Evolutionary conservation across 2,113 vertebrate species (phyloP).

Genomic region (Hydrochoerus hydrochaeris): DNA sequence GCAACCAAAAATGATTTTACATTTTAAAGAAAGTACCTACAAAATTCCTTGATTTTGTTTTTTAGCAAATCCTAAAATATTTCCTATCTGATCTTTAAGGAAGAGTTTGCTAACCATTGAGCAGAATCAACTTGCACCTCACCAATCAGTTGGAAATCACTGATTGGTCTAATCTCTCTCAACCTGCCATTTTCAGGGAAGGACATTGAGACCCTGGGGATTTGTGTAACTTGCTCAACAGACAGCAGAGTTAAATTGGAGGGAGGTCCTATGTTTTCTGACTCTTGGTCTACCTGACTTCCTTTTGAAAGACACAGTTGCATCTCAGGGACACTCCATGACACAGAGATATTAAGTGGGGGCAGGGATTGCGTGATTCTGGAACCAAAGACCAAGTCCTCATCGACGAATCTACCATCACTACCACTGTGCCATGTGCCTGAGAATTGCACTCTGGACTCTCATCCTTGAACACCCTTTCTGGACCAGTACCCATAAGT

Average conservation of each 20-base stretch:
- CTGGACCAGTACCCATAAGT: no score
- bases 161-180: background rate
- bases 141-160: background rate
- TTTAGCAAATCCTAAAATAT: background rate
- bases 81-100: background rate
- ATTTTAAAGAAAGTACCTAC: background rate
- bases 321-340: background rate
- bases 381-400: background rate
- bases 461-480: background rate
- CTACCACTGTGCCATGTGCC: background rate
- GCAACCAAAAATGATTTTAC: constrained; percentile 3
- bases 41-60: constrained; percentile 11
- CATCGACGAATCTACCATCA: background rate
- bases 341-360: background rate
- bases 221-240: background rate
- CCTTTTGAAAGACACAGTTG: background rate
- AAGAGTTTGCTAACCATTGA: background rate
- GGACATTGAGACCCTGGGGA: background rate
- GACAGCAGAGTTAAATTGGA: background rate
- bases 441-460: background rate
- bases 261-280: background rate
- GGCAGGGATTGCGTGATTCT: background rate
- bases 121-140: background rate
- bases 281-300: background rate
- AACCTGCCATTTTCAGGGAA: background rate